phyloP scores from a whole-genome alignment of 2,113 vertebrate genomes.

The Vidua chalybeata region DNA sequence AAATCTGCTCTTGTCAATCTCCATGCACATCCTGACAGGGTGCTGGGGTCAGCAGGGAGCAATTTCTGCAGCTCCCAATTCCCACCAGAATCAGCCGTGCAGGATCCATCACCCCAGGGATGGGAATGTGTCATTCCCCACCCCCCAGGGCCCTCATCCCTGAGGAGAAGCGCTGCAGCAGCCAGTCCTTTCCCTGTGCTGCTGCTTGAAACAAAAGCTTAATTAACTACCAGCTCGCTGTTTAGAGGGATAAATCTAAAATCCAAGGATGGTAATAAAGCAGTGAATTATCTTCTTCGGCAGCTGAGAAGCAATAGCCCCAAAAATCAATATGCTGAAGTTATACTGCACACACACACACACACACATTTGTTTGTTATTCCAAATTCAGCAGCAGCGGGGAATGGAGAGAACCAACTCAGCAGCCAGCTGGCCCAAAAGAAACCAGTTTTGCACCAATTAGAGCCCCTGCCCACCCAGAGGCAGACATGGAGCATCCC shows the following conservation, averaged over 20 bases:
- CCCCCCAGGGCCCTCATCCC: not conserved
- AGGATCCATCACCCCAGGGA: not conserved
- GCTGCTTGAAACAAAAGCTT: slow-evolving; percentile 48
- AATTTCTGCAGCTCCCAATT: not conserved
- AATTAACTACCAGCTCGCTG: slow-evolving; percentile 44
- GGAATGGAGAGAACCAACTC: not conserved
- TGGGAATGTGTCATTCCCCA: rapidly evolving
- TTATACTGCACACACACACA: not conserved
- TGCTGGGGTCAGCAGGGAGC: not conserved
- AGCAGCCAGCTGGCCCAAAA: not conserved
- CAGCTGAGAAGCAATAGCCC: not conserved
- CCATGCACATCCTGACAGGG: not conserved
- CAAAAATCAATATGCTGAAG: slow-evolving; percentile 44
- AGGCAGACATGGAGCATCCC: not conserved
- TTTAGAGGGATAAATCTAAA: slow-evolving; percentile 61
- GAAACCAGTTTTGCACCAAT: not conserved
- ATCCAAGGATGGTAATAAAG: slow-evolving; percentile 49
- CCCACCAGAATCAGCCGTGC: rapidly evolving
- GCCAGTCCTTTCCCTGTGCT: not conserved
- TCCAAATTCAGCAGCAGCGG: not conserved
- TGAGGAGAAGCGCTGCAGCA: not conserved
- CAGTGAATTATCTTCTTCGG: slow-evolving; percentile 14
- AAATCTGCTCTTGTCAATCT: not conserved
- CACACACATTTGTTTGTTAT: not conserved
- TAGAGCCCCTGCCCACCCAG: not conserved